phyloP scores from a whole-genome alignment of 2,113 vertebrate species.

The Xerus inauris region DNA sequence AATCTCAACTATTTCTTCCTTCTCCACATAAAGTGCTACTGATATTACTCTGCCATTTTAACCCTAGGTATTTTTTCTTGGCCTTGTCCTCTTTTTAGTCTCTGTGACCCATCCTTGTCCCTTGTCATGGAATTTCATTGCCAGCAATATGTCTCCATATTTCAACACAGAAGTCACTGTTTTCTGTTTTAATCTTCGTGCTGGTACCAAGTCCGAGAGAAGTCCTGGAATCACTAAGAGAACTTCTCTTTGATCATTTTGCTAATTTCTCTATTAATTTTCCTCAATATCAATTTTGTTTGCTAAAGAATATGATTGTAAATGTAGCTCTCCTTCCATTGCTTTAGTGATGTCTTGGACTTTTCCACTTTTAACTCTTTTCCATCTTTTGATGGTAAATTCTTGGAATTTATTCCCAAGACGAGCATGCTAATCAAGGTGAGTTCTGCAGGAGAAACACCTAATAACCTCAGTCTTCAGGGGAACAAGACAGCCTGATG shows the following conservation, averaged over 20 bases:
- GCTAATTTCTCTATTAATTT: not conserved
- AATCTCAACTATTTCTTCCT: not conserved
- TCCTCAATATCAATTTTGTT: not conserved
- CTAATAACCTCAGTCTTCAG: not conserved
- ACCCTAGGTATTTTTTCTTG: not conserved
- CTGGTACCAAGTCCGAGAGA: not conserved
- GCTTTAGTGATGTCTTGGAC: not conserved
- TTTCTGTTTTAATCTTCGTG: not conserved
- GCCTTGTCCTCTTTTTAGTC: not conserved
- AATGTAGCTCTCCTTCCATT: not conserved
- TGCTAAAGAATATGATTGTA: not conserved
- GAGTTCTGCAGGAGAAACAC: not conserved
- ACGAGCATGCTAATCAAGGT: not conserved
- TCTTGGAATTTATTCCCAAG: not conserved
- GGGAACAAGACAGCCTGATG: not conserved
- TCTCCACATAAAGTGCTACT: not conserved
- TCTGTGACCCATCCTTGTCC: not conserved
- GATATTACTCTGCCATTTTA: not conserved
- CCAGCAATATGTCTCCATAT: not conserved
- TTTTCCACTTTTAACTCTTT: not conserved
- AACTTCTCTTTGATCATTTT: not conserved
- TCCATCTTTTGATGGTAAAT: not conserved
- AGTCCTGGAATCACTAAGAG: not conserved
- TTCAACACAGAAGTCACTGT: not conserved
- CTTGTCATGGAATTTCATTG: not conserved